Evolutionary conservation across 2,797 vertebrate genomes (phyloP), one percentile per base, ranked within the genome.

Genomic region (Macroramphosus scolopax): DNA sequence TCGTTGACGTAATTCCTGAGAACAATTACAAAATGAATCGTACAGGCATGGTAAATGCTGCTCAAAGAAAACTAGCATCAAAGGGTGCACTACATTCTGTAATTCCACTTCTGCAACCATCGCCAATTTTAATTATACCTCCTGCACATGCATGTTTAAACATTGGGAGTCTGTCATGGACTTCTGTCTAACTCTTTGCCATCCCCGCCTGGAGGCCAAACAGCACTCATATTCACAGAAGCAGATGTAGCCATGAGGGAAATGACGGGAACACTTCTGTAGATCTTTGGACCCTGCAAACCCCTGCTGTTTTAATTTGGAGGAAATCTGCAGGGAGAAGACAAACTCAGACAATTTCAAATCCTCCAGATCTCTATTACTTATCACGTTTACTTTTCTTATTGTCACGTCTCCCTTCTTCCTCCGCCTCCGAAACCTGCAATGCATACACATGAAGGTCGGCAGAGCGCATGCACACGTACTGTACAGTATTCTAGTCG

Each of bases 281-380:
- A 60, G 52, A 51, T 77, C 52, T 70, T 56, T 71, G 49, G 39
- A 73, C 61, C 39, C 14, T 44, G 50, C 41, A 71, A 59, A 64
- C 48, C 41, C 80, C 72, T 63, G 72, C 78, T 70, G 78, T 71
- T 84, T 84, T 72, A 69, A 78, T 82, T 73, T 75, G 33, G 11
- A 66, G 60, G 7, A 69, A 72, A 65, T 77, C 61, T 70, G 47
- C 25, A 20, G 59, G 45, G 54, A 45, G 37, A 51, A 67, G 34
- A 56, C 29, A 70, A 45, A 49, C 13, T 8, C 24, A 3, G 17
- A 64, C 9, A 75, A 78, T 68, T 74, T 15, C 47, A 68, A 72
- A 69, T 74, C 42, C 47, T 17, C 16, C 34, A 52, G 33, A 58
- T 64, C 65, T 47, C 16, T 38, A 6, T 71, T 48, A 63, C 39